Evolutionary conservation across 2,797 vertebrate species (phyloP).

Genomic region (Prunella strophiata): DNA sequence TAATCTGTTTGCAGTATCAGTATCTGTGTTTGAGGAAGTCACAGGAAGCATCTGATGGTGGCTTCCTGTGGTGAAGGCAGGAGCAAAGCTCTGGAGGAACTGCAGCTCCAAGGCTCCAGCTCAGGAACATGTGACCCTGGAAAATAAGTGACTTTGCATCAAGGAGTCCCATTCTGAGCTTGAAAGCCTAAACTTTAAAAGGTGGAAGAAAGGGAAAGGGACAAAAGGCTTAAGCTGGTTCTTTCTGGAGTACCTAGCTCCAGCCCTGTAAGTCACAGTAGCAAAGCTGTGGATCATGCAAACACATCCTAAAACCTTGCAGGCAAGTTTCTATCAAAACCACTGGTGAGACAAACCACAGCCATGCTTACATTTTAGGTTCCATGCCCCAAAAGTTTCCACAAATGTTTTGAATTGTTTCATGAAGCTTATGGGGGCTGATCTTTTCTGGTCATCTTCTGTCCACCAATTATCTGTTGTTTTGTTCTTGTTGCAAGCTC

Average conservation of each 20-base stretch:
- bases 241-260: not conserved
- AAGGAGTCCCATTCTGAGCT: not conserved
- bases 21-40: not conserved
- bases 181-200: not conserved
- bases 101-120: not conserved
- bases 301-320: not conserved
- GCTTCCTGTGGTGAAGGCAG: not conserved
- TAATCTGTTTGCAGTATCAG: not conserved
- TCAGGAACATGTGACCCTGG: not conserved
- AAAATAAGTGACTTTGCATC: not conserved
- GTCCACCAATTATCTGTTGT: not conserved
- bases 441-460: not conserved
- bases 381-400: not conserved
- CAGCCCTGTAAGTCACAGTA: not conserved
- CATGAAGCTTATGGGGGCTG: not conserved
- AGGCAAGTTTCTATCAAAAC: not conserved
- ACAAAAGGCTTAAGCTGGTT: not conserved
- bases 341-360: not conserved
- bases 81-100: not conserved
- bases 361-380: not conserved
- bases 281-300: not conserved
- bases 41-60: not conserved
- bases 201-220: not conserved
- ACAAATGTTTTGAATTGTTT: not conserved
- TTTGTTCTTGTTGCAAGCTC: not conserved